Base-by-base conservation (phyloP, 2,797 vertebrate genomes). In the Orestias chungarensis region DNA sequence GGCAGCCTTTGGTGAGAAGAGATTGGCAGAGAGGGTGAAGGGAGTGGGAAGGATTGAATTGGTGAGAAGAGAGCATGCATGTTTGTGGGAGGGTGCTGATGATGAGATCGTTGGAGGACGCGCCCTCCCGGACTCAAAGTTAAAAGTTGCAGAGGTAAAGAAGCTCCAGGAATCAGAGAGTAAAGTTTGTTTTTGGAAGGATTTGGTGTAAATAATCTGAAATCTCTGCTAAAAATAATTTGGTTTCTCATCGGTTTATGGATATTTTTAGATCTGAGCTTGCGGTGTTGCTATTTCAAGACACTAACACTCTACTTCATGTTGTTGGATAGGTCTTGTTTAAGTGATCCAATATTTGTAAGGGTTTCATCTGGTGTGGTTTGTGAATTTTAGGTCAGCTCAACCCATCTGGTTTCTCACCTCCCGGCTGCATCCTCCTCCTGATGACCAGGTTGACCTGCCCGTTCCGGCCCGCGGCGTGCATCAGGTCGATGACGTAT, bases 401-500 rank as follows among this genome's bases (percentile, higher is more conserved):
- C n/a, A 50, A 25, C 9, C 23, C 23, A 23, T 35, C 6, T 25
- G 14, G 6, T 14, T 44, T 75, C 95, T 83, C 86, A 98, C 97
- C 97, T 68, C 93, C 82, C 8, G 92, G 88, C 85, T 95, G 96
- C 71, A 94, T 85, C 94, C 96, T 96, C 93, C 98, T 95, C 89
- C 97, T 95, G 91, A 99, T 95, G 87, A 97, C 96, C 91, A 99
- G 95, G 72, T 95, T 97, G 71, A 99, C 98, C 81, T 99, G 97
- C 71, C 98, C 98, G 0, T 96, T 98, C 0, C 97, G 95, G 15
- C 97, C 98, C 44, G 98, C 98, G 0, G 95, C 96, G 78, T 99
- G 98, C 98, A 99, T 99, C 76, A 99, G 92, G 87, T 99, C 98
- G 54, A 99, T 99, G 89, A 99, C 98, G 0, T 99, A 98, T 91